These are phyloP conservation scores for Phyllotis vaccarum DNA, from an alignment of 2,797 vertebrate genomes.

Conservation along the genomic window DNA sequence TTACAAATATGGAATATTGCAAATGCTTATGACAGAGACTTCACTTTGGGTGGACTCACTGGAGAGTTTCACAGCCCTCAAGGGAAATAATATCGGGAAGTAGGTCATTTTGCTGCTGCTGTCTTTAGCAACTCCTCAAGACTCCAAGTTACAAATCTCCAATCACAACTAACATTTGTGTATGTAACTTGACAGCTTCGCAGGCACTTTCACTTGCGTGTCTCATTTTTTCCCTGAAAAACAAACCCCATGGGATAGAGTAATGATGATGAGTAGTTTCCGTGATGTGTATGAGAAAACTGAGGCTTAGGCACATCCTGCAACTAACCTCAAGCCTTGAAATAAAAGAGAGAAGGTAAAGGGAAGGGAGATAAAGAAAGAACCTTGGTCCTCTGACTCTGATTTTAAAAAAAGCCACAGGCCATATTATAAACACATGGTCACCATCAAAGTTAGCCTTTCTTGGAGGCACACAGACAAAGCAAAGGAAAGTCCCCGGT, in stretches of 20 bases:
- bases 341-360: neutral
- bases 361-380: neutral
- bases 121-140: slow-evolving; percentile 60
- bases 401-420: neutral
- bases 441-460: neutral
- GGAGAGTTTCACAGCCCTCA: slow-evolving; percentile 58
- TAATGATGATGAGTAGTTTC: slow-evolving; percentile 61
- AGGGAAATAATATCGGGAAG: slow-evolving; percentile 70
- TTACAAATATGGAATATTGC: slow-evolving; percentile 60
- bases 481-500: neutral
- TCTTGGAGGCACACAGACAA: neutral
- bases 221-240: slow-evolving; percentile 71
- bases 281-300: slow-evolving; percentile 49
- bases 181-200: slow-evolving; percentile 62
- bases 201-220: slow-evolving; percentile 42
- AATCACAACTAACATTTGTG: slow-evolving; percentile 26
- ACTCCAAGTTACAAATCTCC: slow-evolving; percentile 26
- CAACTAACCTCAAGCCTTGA: neutral
- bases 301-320: slow-evolving; percentile 8
- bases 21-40: slow-evolving; percentile 63
- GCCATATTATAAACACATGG: neutral
- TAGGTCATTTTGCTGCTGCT: slow-evolving; percentile 70
- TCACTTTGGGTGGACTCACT: slow-evolving; percentile 46
- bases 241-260: slow-evolving; percentile 60
- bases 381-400: neutral